These are phyloP conservation scores for Lasioglossum marginatum DNA, from an alignment of 2,888 invertebrate species.

Conservation along the genomic window DNA sequence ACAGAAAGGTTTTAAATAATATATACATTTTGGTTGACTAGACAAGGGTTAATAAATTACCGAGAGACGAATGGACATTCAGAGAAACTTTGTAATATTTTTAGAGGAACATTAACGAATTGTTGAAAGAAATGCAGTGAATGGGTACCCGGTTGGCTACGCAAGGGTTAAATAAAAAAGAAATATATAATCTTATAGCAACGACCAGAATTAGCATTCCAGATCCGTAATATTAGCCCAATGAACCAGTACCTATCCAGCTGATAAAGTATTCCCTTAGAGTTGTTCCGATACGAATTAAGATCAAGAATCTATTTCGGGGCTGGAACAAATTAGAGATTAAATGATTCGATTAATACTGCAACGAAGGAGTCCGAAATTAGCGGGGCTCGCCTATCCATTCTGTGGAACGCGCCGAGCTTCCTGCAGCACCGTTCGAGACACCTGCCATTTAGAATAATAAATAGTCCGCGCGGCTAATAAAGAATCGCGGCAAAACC, in stretches of 20 bases:
- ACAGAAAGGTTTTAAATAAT: too few relatives aligned
- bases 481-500: neutral
- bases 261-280: neutral
- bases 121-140: too few relatives aligned
- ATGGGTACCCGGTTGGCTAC: too few relatives aligned
- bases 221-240: neutral
- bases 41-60: too few relatives aligned
- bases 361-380: neutral
- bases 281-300: neutral
- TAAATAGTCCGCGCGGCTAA: neutral
- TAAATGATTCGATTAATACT: constrained; percentile 4
- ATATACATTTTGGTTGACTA: too few relatives aligned
- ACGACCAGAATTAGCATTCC: neutral
- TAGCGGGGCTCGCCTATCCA: neutral
- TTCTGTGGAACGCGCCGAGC: neutral
- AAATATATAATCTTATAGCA: too few relatives aligned
- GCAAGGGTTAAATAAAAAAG: too few relatives aligned
- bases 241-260: neutral
- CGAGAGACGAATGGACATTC: too few relatives aligned
- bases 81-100: too few relatives aligned
- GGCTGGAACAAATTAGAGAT: neutral
- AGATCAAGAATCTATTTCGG: neutral
- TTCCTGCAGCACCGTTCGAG: neutral
- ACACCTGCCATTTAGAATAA: constrained; percentile 7
- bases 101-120: too few relatives aligned